Percentiles rank a stretch among this genome's conserved stretches.
These are phyloP conservation scores for Alfaro cultratus DNA, from an alignment of 2,797 vertebrate genomes.

Conservation along the genomic window DNA sequence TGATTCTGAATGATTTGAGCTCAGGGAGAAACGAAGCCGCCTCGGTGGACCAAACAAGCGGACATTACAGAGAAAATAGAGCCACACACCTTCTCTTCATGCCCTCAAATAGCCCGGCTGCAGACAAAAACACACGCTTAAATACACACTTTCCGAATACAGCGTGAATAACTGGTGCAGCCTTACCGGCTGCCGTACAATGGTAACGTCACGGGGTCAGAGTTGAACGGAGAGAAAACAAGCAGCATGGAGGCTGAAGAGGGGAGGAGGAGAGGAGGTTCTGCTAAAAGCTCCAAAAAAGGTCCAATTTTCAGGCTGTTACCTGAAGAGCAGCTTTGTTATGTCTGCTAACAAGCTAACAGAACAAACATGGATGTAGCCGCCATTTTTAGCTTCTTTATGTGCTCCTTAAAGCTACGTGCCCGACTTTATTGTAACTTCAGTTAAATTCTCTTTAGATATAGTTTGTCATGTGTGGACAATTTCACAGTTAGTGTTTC, in stretches of 20 bases:
- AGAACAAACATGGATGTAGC: neutral
- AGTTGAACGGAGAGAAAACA: constrained; percentile 34
- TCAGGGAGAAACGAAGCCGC: neutral
- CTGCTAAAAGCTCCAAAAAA: constrained; percentile 62
- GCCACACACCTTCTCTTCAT: constrained; percentile 13
- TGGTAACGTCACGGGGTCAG: constrained; percentile 62
- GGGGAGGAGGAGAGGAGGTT: neutral
- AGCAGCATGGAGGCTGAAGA: constrained; percentile 68
- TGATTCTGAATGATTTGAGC: neutral
- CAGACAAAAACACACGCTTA: neutral
- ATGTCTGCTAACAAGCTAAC: neutral
- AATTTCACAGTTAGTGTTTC: neutral
- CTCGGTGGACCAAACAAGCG: accelerated
- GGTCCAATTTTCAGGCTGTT: constrained; percentile 32
- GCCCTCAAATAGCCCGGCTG: neutral
- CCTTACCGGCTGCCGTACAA: constrained; percentile 61
- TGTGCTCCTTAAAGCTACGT: neutral
- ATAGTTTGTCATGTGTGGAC: neutral
- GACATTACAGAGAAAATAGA: neutral
- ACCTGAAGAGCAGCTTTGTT: neutral
- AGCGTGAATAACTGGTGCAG: constrained; percentile 10
- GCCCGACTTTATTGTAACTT: neutral
- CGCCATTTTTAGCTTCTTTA: neutral
- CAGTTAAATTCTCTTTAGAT: neutral
- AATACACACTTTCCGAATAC: neutral